Conservation (phyloP, 2,888 invertebrate genomes). For the Rotaria magnacalcarata region DNA sequence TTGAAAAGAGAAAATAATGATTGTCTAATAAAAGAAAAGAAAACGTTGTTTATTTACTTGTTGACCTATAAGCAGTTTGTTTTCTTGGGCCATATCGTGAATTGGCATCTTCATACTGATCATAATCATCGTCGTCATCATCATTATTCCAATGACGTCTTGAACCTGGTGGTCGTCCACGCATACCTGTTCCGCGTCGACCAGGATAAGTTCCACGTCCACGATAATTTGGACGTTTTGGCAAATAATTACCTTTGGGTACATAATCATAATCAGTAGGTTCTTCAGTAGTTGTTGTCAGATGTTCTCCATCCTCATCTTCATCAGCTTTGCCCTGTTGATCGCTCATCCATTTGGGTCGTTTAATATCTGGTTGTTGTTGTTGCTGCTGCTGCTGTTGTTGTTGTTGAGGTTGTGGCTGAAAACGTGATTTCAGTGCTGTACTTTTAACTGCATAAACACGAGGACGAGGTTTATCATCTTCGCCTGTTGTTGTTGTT, state of each 20-base stretch:
- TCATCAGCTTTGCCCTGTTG: not conserved
- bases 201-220: not conserved
- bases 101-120: not conserved
- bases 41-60: not conserved
- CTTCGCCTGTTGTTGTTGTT: not conserved
- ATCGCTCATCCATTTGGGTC: conserved; percentile 20
- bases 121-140: not conserved
- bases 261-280: not conserved
- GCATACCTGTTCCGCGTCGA: not conserved
- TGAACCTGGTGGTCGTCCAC: not conserved
- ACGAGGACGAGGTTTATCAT: conserved; percentile 14
- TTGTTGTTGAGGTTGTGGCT: not conserved
- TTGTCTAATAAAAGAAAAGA: not conserved
- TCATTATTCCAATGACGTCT: not conserved
- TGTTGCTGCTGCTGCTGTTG: conserved; percentile 17
- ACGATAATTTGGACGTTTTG: not conserved
- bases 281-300: not conserved
- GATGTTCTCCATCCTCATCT: not conserved
- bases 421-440: not conserved
- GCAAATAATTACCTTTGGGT: not conserved
- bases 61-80: not conserved
- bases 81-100: conserved; percentile 7
- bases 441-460: conserved; percentile 33
- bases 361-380: conserved; percentile 5
- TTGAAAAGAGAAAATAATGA: not conserved